Conservation (phyloP, 2,888 invertebrate species). For the Xanthostigma xanthostigma region DNA sequence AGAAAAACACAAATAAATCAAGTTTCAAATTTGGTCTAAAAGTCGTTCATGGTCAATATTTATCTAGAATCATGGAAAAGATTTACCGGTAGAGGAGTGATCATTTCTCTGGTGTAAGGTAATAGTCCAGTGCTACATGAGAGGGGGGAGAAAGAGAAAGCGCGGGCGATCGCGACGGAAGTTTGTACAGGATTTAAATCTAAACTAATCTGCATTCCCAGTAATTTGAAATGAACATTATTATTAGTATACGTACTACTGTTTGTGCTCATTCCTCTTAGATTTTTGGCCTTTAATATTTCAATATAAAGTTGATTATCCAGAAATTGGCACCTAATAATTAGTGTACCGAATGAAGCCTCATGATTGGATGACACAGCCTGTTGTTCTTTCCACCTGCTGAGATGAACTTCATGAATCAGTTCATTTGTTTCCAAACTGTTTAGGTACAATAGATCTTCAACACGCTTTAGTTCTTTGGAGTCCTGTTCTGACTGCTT, state of each 20-base stretch:
- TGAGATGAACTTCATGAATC: conserved; percentile 55
- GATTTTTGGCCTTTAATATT: conserved; percentile 77
- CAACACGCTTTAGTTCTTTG: conserved; percentile 48
- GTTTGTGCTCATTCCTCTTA: conserved; percentile 76
- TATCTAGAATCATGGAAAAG: no score
- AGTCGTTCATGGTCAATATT: no score
- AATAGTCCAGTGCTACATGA: no score
- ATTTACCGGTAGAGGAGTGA: no score
- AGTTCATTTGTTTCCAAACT: conserved; percentile 77
- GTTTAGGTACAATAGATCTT: conserved; percentile 61
- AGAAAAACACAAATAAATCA: no score
- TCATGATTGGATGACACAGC: background rate
- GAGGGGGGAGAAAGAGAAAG: no score
- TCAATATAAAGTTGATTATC: conserved; percentile 62
- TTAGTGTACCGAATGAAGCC: conserved; percentile 58
- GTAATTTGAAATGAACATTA: background rate
- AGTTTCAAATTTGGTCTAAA: no score
- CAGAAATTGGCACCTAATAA: conserved; percentile 58
- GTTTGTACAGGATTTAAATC: no score
- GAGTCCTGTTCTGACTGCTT: conserved; percentile 50
- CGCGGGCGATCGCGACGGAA: no score
- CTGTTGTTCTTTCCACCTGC: conserved; percentile 50
- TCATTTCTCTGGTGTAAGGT: no score
- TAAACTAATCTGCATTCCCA: background rate
- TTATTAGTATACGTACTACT: conserved; percentile 37